These are phyloP conservation scores for Frieseomelitta varia DNA, from an alignment of 1,140 invertebrate species.

Conservation along the genomic window DNA sequence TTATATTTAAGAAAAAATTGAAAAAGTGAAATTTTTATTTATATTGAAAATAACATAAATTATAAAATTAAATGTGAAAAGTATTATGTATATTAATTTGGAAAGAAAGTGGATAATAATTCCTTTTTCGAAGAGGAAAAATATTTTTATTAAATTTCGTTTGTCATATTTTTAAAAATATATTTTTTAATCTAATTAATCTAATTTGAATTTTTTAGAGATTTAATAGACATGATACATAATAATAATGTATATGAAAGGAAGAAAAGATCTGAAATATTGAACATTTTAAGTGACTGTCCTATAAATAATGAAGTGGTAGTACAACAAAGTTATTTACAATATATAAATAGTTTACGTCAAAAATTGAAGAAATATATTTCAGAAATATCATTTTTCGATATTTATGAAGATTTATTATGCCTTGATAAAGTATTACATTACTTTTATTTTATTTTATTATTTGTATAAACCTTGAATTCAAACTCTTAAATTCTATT, in stretches of 20 bases:
- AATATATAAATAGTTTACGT: constrained; percentile 57
- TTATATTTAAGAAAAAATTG: neutral
- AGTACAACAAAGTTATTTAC: constrained; percentile 45
- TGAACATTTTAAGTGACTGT: constrained; percentile 47
- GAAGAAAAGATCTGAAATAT: constrained; percentile 1
- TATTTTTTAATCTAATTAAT: neutral
- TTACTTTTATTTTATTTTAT: neutral
- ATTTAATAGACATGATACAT: constrained; percentile 23
- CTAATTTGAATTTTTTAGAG: constrained; percentile 6
- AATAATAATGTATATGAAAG: constrained; percentile 15
- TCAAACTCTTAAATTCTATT: neutral
- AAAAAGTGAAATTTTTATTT: neutral
- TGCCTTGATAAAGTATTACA: constrained; percentile 56
- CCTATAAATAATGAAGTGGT: constrained; percentile 16
- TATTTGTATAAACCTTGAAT: neutral
- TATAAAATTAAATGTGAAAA: neutral
- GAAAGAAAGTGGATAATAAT: neutral
- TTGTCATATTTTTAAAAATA: neutral
- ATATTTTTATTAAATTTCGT: too few species aligned
- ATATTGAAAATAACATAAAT: neutral
- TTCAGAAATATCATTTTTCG: constrained; percentile 37
- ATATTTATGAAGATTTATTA: constrained; percentile 50
- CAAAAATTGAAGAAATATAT: constrained; percentile 51
- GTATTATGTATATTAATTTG: neutral
- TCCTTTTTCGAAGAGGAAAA: neutral